Evolutionary conservation across 2,797 vertebrate species (phyloP).

Genomic region (Erpetoichthys calabaricus): DNA sequence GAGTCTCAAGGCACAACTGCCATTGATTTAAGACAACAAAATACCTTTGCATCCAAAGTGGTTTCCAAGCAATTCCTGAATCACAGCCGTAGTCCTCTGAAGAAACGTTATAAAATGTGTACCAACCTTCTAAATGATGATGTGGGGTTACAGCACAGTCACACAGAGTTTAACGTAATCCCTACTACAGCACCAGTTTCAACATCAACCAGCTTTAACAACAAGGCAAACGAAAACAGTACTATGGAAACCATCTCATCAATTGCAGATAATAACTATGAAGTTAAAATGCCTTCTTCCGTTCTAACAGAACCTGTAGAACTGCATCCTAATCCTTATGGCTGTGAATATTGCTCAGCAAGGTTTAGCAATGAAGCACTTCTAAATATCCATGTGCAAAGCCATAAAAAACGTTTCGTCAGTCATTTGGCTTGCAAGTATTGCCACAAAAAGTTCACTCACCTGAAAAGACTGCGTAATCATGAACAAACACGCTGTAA

Average conservation of each 20-base stretch:
- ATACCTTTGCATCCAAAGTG: conserved; percentile 26
- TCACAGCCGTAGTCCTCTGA: conserved; percentile 48
- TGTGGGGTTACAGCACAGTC: conserved; percentile 21
- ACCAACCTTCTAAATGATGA: conserved; percentile 27
- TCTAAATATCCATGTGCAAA: conserved; percentile 65
- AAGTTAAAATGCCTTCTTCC: conserved; percentile 37
- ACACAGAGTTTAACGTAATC: conserved; percentile 21
- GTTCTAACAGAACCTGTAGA: conserved; percentile 41
- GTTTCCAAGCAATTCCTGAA: conserved; percentile 38
- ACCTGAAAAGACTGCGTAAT: conserved; percentile 67
- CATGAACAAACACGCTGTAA: conserved; percentile 74
- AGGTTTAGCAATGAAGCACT: conserved; percentile 63
- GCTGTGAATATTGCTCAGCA: conserved; percentile 66
- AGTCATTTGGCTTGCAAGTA: conserved; percentile 75
- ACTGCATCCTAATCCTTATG: conserved; percentile 50
- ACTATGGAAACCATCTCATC: conserved; percentile 19
- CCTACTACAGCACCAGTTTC: conserved; percentile 13
- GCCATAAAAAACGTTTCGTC: conserved; percentile 69
- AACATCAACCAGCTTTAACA: conserved; percentile 15
- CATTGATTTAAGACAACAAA: conserved; percentile 29
- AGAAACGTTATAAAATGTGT: conserved; percentile 53
- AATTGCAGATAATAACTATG: conserved; percentile 19
- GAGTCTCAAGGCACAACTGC: conserved; percentile 32
- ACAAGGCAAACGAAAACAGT: conserved; percentile 29
- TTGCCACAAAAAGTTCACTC: conserved; percentile 83